A percentile compares a stretch with the other conserved stretches of the same genome.
Conservation (phyloP, 2,797 vertebrate species). For the Coregonus ussuriensis region DNA sequence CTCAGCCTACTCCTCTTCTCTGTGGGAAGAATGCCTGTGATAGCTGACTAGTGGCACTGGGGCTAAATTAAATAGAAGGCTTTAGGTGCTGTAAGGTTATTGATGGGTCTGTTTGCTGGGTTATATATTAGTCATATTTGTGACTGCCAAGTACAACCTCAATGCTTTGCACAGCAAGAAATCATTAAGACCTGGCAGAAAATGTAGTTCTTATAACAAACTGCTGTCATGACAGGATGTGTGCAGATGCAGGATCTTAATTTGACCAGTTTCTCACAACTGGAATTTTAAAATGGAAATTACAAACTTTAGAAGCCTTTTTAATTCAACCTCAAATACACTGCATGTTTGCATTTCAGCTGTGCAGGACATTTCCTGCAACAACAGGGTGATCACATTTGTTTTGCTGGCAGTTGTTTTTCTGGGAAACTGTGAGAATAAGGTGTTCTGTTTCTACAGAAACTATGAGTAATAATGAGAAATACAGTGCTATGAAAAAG, state of each 20-base stretch:
- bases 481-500: no score
- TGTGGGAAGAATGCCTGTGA: background rate
- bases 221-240: background rate
- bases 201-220: background rate
- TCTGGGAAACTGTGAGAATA: constrained; percentile 17
- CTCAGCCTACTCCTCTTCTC: background rate
- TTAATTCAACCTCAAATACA: no score
- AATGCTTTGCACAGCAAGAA: background rate
- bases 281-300: no score
- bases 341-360: no score
- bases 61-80: background rate
- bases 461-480: background rate
- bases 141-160: background rate
- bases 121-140: background rate
- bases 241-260: no score
- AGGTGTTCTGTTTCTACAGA: constrained; percentile 31
- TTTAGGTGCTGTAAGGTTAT: background rate
- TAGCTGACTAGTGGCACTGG: background rate
- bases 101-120: background rate
- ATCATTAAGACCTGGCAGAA: background rate
- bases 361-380: no score
- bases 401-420: background rate
- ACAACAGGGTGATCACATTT: background rate
- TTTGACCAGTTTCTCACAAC: no score
- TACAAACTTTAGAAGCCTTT: no score